phyloP scores from a whole-genome alignment of 2,113 vertebrate genomes.

The Scopus umbretta region DNA sequence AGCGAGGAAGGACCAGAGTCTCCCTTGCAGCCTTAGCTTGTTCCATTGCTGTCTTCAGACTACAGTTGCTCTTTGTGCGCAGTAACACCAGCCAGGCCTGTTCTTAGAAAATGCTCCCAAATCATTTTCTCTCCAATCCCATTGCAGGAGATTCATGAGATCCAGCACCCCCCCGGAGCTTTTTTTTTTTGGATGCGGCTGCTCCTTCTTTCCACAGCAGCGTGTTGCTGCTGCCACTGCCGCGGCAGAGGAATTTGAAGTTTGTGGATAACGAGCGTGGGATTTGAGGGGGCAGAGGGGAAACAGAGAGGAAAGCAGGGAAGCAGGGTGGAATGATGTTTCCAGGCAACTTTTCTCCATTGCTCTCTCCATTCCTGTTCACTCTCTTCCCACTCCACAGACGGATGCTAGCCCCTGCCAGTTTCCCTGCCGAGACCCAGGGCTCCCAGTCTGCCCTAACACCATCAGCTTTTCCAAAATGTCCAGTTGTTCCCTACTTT shows the following conservation, averaged over 20 bases:
- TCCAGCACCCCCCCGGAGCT: background rate
- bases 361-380: background rate
- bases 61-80: rapidly evolving
- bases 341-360: background rate
- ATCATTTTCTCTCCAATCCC: background rate
- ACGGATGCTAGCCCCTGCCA: background rate
- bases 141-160: background rate
- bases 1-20: rapidly evolving
- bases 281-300: background rate
- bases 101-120: background rate
- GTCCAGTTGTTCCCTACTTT: background rate
- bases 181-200: background rate
- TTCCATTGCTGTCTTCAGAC: background rate
- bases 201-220: background rate
- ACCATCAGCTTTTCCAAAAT: background rate
- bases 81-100: background rate
- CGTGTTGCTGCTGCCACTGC: background rate
- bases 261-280: background rate
- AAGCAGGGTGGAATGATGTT: background rate
- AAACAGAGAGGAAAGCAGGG: background rate
- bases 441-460: background rate
- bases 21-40: background rate
- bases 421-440: rapidly evolving
- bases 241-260: background rate
- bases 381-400: background rate